A percentile compares a stretch with the other conserved stretches of the same genome.
Evolutionary conservation across 2,797 vertebrate genomes (phyloP).

Genomic region (Anabas testudineus): DNA sequence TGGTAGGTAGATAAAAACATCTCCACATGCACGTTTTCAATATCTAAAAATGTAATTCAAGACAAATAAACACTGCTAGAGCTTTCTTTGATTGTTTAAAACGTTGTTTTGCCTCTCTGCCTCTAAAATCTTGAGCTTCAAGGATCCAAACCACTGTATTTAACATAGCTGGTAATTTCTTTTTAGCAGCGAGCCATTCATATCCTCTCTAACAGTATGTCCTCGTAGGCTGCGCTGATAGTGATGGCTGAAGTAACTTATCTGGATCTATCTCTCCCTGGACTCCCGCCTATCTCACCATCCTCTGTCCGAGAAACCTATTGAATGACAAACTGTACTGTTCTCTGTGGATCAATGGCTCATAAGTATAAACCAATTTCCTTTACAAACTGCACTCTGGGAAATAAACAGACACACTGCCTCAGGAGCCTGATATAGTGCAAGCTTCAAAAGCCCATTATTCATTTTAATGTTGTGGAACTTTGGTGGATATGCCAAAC

Average conservation of each 20-base stretch:
- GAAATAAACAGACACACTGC: constrained; percentile 75
- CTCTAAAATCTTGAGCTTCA: constrained; percentile 18
- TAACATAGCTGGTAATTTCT: constrained; percentile 41
- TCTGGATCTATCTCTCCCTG: constrained; percentile 67
- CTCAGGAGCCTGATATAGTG: constrained; percentile 58
- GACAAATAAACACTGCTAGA: not conserved
- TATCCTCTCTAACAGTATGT: constrained; percentile 62
- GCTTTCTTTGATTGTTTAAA: not conserved
- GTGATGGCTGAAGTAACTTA: constrained; percentile 59
- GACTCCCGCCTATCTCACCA: constrained; percentile 65
- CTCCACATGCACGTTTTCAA: not conserved
- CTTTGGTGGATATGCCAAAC: constrained; percentile 53
- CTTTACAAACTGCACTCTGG: constrained; percentile 80
- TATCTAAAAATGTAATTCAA: not conserved
- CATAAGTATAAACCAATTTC: constrained; percentile 85
- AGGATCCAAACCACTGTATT: constrained; percentile 33
- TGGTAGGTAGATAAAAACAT: not conserved
- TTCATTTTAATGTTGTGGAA: constrained; percentile 70
- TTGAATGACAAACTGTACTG: constrained; percentile 77
- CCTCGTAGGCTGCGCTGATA: constrained; percentile 61
- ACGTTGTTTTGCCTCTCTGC: not conserved
- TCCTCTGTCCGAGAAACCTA: constrained; percentile 64
- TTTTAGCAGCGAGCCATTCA: constrained; percentile 45
- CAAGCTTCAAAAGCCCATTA: constrained; percentile 58
- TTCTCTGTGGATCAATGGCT: constrained; percentile 81